A percentile compares a stretch with the other conserved stretches of the same genome.
These are phyloP conservation scores for Lasioglossum figueresi DNA, from an alignment of 2,888 invertebrate genomes.

Conservation along the genomic window DNA sequence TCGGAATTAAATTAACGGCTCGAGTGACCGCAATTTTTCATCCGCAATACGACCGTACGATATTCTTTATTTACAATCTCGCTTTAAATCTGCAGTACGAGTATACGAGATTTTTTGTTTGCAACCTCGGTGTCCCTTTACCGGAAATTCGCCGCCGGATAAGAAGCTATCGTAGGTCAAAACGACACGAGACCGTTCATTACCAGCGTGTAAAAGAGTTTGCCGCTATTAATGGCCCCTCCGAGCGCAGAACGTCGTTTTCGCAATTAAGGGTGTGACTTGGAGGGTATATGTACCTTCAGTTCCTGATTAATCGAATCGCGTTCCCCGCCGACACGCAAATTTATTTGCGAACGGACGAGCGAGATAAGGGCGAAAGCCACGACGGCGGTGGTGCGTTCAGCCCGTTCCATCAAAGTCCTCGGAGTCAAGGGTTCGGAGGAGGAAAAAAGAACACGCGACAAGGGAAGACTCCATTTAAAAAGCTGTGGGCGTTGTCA, in stretches of 20 bases:
- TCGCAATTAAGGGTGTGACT: conserved; percentile 54
- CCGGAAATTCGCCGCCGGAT: neutral
- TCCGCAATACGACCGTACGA: neutral
- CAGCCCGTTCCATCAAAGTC: conserved; percentile 52
- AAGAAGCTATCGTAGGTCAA: neutral
- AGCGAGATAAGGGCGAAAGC: conserved; percentile 47
- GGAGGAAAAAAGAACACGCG: neutral
- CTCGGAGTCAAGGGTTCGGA: conserved; percentile 9
- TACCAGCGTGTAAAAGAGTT: neutral
- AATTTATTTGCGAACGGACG: conserved; percentile 51
- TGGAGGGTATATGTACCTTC: neutral
- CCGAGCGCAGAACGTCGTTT: neutral
- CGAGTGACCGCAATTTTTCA: neutral
- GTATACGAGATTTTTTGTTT: neutral
- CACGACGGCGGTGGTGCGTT: conserved; percentile 27
- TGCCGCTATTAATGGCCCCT: conserved; percentile 16
- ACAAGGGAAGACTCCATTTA: neutral
- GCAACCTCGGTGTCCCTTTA: neutral
- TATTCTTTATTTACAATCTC: neutral
- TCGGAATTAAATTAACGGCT: neutral
- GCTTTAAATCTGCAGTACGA: no score
- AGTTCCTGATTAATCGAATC: conserved; percentile 54
- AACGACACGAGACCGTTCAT: neutral
- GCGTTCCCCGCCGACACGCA: neutral
- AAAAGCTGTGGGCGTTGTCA: conserved; percentile 6